Percentiles rank a stretch among this genome's conserved stretches.
Evolutionary conservation across 2,113 vertebrate species (phyloP).

Genomic region (Phoxinus phoxinus): DNA sequence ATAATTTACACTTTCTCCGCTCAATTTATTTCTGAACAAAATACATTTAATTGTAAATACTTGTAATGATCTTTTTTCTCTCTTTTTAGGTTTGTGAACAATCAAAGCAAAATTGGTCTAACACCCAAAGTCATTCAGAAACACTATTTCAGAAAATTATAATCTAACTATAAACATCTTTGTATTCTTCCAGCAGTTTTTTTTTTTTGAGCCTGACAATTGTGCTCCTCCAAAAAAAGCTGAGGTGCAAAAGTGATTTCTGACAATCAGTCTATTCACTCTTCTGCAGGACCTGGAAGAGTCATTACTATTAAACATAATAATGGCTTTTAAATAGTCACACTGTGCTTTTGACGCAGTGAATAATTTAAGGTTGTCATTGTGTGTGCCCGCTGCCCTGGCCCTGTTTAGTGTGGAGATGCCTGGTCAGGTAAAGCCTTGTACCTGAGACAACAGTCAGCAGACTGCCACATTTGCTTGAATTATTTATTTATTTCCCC

Average conservation of each 20-base stretch:
- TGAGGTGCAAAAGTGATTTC: slow-evolving; percentile 62
- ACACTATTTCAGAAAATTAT: background rate
- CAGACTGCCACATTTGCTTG: slow-evolving; percentile 66
- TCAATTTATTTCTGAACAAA: background rate
- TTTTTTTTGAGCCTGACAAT: background rate
- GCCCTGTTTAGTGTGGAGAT: slow-evolving; percentile 42
- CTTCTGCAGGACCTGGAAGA: slow-evolving; percentile 68
- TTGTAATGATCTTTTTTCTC: background rate
- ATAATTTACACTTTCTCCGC: slow-evolving; percentile 3
- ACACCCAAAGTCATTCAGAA: slow-evolving; percentile 6
- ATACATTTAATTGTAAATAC: slow-evolving; percentile 1
- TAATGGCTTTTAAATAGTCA: slow-evolving; percentile 79
- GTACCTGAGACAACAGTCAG: slow-evolving; percentile 71
- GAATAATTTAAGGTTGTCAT: slow-evolving; percentile 75
- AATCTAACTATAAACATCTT: background rate
- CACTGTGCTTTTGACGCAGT: slow-evolving; percentile 68
- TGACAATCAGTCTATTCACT: slow-evolving; percentile 64
- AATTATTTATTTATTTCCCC: slow-evolving; percentile 76
- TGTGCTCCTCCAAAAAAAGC: slow-evolving; percentile 21
- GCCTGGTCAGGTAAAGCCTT: slow-evolving; percentile 70
- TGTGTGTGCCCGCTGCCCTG: slow-evolving; percentile 7
- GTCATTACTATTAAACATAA: slow-evolving; percentile 83
- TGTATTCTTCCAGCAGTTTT: background rate
- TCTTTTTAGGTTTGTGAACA: background rate
- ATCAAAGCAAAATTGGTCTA: slow-evolving; percentile 19